phyloP scores from a whole-genome alignment of 2,888 invertebrate species.

The Prosopocoilus inquinatus region DNA sequence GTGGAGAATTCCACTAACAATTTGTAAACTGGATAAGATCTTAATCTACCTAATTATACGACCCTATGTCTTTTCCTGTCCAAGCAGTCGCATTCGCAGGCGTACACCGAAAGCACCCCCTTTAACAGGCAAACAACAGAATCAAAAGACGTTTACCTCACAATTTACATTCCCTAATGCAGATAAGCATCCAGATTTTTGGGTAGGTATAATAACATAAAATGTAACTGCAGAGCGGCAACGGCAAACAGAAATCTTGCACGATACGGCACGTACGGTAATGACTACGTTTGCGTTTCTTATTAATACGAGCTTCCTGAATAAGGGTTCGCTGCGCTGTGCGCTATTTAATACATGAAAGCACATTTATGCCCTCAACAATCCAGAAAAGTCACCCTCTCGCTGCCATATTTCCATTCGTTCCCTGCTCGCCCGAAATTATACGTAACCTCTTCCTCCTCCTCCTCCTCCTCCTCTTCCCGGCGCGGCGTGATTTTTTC shows the following conservation, averaged over 20 bases:
- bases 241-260: not conserved
- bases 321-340: constrained; percentile 8
- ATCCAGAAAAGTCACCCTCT: constrained; percentile 7
- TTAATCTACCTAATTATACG: too few relatives aligned
- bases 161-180: too few relatives aligned
- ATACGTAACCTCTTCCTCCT: constrained; percentile 2
- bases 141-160: too few relatives aligned
- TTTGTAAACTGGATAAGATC: too few relatives aligned
- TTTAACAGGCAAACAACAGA: too few relatives aligned
- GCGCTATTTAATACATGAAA: constrained; percentile 19
- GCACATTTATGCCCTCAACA: constrained; percentile 21
- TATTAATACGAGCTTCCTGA: constrained; percentile 29
- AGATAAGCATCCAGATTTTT: too few relatives aligned
- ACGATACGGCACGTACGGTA: constrained; percentile 26
- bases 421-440: constrained; percentile 2
- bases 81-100: too few relatives aligned
- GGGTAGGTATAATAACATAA: too few relatives aligned
- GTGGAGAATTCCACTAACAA: too few relatives aligned
- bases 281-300: constrained; percentile 31
- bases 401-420: not conserved
- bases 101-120: too few relatives aligned
- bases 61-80: too few relatives aligned
- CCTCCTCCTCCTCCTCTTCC: not conserved
- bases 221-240: not conserved
- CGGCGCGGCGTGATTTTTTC: too few relatives aligned